Conservation (phyloP, 2,888 invertebrate species). For the Spisula subtruncata region DNA sequence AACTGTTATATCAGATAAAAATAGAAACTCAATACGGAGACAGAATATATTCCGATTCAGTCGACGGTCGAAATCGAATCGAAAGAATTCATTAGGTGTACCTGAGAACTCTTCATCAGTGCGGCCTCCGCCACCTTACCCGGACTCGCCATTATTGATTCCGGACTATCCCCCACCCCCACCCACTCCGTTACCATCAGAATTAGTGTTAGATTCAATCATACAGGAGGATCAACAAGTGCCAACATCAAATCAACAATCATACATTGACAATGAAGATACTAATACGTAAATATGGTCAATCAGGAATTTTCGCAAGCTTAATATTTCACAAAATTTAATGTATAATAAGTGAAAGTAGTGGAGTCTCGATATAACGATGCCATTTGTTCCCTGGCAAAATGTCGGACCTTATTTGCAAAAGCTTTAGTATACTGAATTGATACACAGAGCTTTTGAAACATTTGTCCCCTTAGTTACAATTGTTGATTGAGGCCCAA, state of each 20-base stretch:
- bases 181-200: conserved; percentile 45
- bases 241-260: conserved; percentile 10
- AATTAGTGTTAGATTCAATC: background rate
- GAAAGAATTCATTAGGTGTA: conserved; percentile 16
- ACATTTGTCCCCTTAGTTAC: too few relatives aligned
- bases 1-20: conserved; percentile 17
- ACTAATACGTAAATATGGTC: background rate
- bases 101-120: conserved; percentile 27
- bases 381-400: too few relatives aligned
- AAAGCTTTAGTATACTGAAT: too few relatives aligned
- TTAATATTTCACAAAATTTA: too few relatives aligned
- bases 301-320: background rate
- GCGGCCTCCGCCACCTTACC: conserved; percentile 57
- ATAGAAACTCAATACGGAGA: conserved; percentile 39
- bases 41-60: conserved; percentile 66
- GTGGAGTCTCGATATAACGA: too few relatives aligned
- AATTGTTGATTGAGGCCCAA: too few relatives aligned
- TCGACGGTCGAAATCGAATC: conserved; percentile 55
- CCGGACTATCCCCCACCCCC: conserved; percentile 64
- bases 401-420: too few relatives aligned
- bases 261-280: background rate
- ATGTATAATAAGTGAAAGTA: too few relatives aligned
- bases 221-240: background rate
- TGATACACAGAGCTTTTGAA: too few relatives aligned
- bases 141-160: conserved; percentile 56